phyloP scores from a whole-genome alignment of 2,113 vertebrate species.

The Chascanopsetta lugubris region DNA sequence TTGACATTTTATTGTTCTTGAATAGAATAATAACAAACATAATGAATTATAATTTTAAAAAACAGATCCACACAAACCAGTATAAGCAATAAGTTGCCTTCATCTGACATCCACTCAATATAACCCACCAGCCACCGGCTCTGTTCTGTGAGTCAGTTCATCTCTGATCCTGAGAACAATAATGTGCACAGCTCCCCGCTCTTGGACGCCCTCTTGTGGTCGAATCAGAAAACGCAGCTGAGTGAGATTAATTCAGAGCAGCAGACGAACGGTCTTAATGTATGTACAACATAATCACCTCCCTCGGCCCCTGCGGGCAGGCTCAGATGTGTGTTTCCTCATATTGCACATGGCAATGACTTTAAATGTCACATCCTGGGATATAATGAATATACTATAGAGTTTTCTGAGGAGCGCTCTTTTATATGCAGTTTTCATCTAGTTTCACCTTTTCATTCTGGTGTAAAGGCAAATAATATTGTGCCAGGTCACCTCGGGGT shows the following conservation, averaged over 20 bases:
- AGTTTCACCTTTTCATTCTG: neutral
- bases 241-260: neutral
- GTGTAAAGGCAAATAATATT: neutral
- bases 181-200: conserved; percentile 16
- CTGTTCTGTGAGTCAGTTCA: conserved; percentile 5
- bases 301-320: neutral
- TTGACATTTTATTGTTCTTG: too few relatives aligned
- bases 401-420: neutral
- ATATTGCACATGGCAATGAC: neutral
- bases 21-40: too few relatives aligned
- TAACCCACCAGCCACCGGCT: neutral
- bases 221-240: conserved; percentile 23
- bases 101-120: too few relatives aligned
- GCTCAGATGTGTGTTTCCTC: too few relatives aligned
- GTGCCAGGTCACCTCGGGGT: too few relatives aligned
- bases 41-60: too few relatives aligned
- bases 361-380: neutral
- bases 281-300: neutral
- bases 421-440: neutral
- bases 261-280: too few relatives aligned
- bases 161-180: conserved; percentile 3
- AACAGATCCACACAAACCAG: too few relatives aligned
- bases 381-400: too few relatives aligned
- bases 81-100: too few relatives aligned
- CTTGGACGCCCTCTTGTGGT: conserved; percentile 66